These are phyloP conservation scores for Platichthys flesus DNA, from an alignment of 2,113 vertebrate genomes.

Conservation along the genomic window DNA sequence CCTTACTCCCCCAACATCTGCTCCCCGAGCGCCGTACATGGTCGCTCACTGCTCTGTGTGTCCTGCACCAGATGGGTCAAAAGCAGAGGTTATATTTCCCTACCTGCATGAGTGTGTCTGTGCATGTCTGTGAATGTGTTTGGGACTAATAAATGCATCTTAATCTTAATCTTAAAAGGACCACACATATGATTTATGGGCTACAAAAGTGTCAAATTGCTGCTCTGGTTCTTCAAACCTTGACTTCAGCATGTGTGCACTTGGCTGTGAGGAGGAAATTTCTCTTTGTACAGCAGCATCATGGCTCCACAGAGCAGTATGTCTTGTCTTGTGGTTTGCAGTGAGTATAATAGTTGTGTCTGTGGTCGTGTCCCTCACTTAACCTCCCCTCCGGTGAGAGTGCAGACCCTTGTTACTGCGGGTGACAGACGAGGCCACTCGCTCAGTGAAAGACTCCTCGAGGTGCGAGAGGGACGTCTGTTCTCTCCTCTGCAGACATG, in stretches of 20 bases:
- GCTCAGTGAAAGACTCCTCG: conserved; percentile 30
- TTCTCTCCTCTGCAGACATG: conserved; percentile 19
- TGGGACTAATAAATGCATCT: too few relatives aligned
- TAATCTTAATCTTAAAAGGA: too few relatives aligned
- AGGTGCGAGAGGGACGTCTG: conserved; percentile 52
- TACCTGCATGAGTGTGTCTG: too few relatives aligned
- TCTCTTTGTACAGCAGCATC: neutral
- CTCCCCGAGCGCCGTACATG: too few relatives aligned
- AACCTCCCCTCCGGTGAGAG: conserved; percentile 22
- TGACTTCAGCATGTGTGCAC: neutral
- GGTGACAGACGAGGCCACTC: conserved; percentile 55
- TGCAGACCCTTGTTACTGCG: conserved; percentile 22
- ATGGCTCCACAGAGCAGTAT: neutral
- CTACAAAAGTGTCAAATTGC: neutral
- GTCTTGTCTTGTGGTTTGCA: conserved; percentile 31
- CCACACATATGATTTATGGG: neutral
- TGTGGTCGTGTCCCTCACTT: conserved; percentile 24
- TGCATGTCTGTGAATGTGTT: too few relatives aligned
- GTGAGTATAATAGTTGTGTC: conserved; percentile 4
- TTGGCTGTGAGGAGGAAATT: neutral
- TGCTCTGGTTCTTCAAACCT: neutral
- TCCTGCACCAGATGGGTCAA: too few relatives aligned
- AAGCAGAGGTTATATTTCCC: too few relatives aligned
- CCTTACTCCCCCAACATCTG: too few relatives aligned
- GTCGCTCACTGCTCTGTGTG: too few relatives aligned